Percentiles rank a stretch among this genome's conserved stretches.
These are phyloP conservation scores for Cyphomyrmex costatus DNA, from an alignment of 1,140 invertebrate species.

Conservation along the genomic window DNA sequence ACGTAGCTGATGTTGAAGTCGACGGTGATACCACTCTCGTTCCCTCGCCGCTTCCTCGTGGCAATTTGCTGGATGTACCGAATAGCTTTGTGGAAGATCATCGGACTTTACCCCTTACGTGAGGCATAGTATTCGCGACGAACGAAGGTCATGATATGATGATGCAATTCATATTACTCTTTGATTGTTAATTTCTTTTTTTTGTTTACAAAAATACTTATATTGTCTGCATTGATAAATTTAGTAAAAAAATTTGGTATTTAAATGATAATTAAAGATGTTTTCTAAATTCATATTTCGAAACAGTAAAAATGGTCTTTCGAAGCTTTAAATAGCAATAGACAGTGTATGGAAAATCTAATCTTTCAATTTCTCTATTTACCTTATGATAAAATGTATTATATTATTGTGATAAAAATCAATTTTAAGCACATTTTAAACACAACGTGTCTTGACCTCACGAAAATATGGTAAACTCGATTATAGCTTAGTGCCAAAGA, in stretches of 20 bases:
- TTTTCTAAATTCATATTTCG: background rate
- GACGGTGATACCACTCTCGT: slow-evolving; percentile 66
- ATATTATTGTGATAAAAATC: slow-evolving; percentile 50
- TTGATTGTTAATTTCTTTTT: background rate
- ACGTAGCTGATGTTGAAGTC: slow-evolving; percentile 69
- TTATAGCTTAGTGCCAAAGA: slow-evolving; percentile 83
- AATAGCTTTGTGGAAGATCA: slow-evolving; percentile 79
- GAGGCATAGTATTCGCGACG: slow-evolving; percentile 49
- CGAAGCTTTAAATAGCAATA: background rate
- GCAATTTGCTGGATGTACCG: slow-evolving; percentile 77
- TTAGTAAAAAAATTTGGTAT: background rate
- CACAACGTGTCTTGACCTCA: slow-evolving; percentile 59
- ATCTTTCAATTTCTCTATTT: slow-evolving; percentile 4
- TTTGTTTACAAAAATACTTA: background rate
- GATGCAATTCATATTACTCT: background rate
- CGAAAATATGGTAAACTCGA: slow-evolving; percentile 68
- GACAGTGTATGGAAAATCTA: background rate
- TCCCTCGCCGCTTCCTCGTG: slow-evolving; percentile 64
- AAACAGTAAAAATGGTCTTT: background rate
- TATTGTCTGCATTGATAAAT: background rate
- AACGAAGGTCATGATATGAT: background rate
- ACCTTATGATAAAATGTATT: background rate
- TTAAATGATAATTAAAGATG: background rate
- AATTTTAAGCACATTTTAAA: slow-evolving; percentile 60
- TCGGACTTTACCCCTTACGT: slow-evolving; percentile 80